Evolutionary conservation across 2,888 invertebrate species (phyloP), one percentile per base, ranked within the genome.

Genomic region (Petrolisthes cinctipes): DNA sequence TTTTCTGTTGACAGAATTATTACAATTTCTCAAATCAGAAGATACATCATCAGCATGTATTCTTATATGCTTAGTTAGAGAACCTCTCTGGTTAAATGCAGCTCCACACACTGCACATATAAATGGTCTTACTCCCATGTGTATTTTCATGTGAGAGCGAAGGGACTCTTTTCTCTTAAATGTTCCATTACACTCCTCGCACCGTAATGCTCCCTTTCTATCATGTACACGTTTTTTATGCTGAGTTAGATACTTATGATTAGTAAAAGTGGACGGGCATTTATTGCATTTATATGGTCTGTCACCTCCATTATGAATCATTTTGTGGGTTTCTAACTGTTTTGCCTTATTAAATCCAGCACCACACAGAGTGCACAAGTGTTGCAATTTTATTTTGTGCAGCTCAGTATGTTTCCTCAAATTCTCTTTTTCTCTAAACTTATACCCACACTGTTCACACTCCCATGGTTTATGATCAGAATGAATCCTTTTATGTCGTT

Each of bases 261-360:
- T 85, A 79, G 85, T 85, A 68, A 88, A 88, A 71, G 85, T 82
- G 71, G 88, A 85, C 68, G 88, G 82, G 57, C 88, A 88, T 57
- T 88, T 88, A 82, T 82, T 82, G 66, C 88, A 88, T 71, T 82
- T 54, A 66, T 88, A 88, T 6, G 88, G 88, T 82, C 85, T 57
- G 66, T 88, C 88, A 37, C 88, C 88, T 54, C 88, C 88, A 82
- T 88, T 88, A 23, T 88, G 88, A 56, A 88, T 56, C 85, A 88
- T 88, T 57, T 85, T 85, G 75, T 88, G 88, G 57, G 82, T 85
- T 57, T 88, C 85, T 78, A 88, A 71, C 23, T 88, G 85, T 37
- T 88, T 88, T 56, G 85, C 85, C 9, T 82, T 68, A 37, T 85
- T 88, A 73, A 88, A 88, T 7, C 88, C 85, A 56, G 71, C 82